These are phyloP conservation scores for Mythimna ferrago DNA, from an alignment of 2,888 invertebrate species.

Conservation along the genomic window DNA sequence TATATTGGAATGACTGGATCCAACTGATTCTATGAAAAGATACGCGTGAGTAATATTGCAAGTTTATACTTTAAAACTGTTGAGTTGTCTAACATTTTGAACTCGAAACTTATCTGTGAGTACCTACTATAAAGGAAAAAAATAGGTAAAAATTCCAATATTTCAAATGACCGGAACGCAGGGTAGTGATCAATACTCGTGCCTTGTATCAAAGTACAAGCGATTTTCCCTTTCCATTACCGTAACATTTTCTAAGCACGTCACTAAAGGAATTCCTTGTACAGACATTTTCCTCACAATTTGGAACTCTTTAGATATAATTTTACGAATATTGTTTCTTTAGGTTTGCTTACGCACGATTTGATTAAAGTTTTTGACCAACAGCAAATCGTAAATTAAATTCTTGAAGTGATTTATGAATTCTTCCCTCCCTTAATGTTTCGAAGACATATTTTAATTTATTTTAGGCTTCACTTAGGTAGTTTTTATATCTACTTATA, in stretches of 20 bases:
- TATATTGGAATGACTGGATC: slow-evolving; percentile 5
- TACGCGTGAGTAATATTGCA: not conserved
- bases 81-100: not conserved
- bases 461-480: not conserved
- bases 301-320: not conserved
- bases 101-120: not conserved
- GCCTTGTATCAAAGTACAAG: not conserved
- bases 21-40: slow-evolving; percentile 1
- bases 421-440: not conserved
- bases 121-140: not conserved
- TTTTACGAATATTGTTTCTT: no score
- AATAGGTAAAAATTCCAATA: not conserved
- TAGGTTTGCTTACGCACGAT: not conserved
- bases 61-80: not conserved
- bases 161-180: not conserved
- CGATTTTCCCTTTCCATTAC: not conserved
- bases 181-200: slow-evolving; percentile 5
- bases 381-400: not conserved
- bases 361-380: not conserved
- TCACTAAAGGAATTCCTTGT: not conserved
- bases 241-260: not conserved
- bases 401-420: not conserved
- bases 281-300: not conserved
- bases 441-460: not conserved
- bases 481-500: not conserved